Base-by-base conservation (phyloP, 2,888 invertebrate species). In the Mesorhabditis belari region DNA sequence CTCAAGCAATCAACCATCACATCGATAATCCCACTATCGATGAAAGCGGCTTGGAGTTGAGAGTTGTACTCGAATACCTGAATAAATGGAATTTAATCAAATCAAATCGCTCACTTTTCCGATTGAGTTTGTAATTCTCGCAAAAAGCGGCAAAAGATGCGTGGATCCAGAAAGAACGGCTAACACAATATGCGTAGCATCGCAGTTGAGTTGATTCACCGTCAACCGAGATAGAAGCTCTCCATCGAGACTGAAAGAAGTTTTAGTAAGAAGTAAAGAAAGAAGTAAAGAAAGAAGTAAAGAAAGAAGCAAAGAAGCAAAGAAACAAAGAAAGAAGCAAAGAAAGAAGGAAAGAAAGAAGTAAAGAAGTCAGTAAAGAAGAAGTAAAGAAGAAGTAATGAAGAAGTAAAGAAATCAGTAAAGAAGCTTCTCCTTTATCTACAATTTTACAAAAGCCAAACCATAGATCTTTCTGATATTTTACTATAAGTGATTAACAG, bases 61-160 rank as follows among this genome's bases (percentile, higher is more conserved):
- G 63, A 64, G 62, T 77, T 74, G 53, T 72, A 61, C n/a, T 73
- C 72, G 64, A 76, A 78, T 5, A 76, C 67, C 75, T 77, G 26
- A 56, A 67, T 35, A 56, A 9, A 28, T 25, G 35, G 5, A 59
- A 23, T 26, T 4, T 23, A 1, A 28, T 12, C 19, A 51, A n/a
- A 1, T 19, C 12, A 1, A 19, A 1, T 19, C 21, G 51, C 17
- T 25, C 21, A 44, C 19, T 24, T 50, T 57, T 1, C 71, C 66
- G 2, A 78, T 57, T 5, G 77, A 69, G 6, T 75, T 75, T 29
- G 73, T 70, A 9, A 78, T 71, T 23, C 70, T 76, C 71, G 76
- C 75, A 56, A 78, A 77, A 3, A 78, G 62, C 0, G 70, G 55
- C 21, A 65, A 62, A 51, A 77, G 74, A 3, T 58, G 51, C 3